Evolutionary conservation across 2,113 vertebrate genomes (phyloP), one percentile per base, ranked within the genome.

Genomic region (Onychostoma macrolepis): DNA sequence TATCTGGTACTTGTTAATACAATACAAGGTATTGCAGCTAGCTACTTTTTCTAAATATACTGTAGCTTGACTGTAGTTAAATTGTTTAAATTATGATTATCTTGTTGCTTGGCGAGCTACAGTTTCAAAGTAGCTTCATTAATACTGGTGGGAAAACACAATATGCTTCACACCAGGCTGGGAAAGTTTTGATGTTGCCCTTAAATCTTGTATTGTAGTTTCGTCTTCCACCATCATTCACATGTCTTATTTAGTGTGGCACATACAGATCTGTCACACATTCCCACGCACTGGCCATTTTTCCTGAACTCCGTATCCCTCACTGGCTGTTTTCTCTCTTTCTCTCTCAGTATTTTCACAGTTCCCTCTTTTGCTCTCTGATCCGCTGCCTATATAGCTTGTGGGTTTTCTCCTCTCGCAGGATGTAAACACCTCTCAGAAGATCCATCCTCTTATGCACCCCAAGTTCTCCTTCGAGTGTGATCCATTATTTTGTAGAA

Each of bases 391-490:
- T 67, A 78, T 67, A 78, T n/a, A 82, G 28, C 80, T 50, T 65
- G 61, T 58, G 50, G 43, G 58, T 43, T 79, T 80, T 86, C 72
- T 50, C 61, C 6, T 61, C 17, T 19, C 76, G 83, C 30, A 80
- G 21, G 77, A 89, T 91, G 89, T 43, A 91, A 91, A 93, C 88
- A 89, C 86, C 84, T 53, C 90, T 90, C 84, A 87, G 83, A 91
- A 83, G 26, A 61, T 71, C 85, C 30, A 74, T 80, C 84, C 86
- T 91, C 86, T 82, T 85, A 19, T 91, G 84, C 83, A 88, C 85
- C 24, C 50, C 24, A 67, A 71, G 83, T 87, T 58, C 78, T 83
- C 85, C 90, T 90, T 89, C 86, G 83, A 87, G 84, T 84, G 87
- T 87, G 88, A 88, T 86, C 28, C 85, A 61, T 82, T 82, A 87